phyloP scores from a whole-genome alignment of 2,113 vertebrate species.

The Pollachius pollachius region DNA sequence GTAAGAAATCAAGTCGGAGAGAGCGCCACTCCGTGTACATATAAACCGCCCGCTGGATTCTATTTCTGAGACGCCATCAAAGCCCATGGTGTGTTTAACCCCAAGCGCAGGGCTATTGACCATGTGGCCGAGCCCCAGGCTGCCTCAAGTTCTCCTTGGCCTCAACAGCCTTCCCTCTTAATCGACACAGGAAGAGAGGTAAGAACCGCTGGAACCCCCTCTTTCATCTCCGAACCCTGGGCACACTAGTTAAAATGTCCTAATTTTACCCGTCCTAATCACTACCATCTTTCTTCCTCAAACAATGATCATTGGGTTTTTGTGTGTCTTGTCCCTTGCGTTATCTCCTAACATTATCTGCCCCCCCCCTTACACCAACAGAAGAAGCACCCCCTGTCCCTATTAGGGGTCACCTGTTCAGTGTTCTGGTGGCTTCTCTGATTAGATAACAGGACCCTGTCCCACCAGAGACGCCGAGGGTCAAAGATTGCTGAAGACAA shows the following conservation, averaged over 20 bases:
- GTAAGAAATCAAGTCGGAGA: neutral
- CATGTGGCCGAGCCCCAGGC: slow-evolving; percentile 45
- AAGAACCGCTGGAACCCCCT: neutral
- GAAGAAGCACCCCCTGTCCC: neutral
- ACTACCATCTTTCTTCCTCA: neutral
- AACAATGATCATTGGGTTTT: neutral
- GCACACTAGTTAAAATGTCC: neutral
- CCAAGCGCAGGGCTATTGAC: slow-evolving; percentile 50
- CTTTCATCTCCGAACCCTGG: neutral
- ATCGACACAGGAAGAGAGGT: slow-evolving; percentile 34
- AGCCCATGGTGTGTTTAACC: slow-evolving; percentile 45
- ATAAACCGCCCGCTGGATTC: neutral
- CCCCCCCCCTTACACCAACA: neutral
- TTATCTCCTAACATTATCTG: neutral
- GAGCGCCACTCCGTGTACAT: neutral
- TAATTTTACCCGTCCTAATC: neutral
- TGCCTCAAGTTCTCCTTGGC: slow-evolving; percentile 9
- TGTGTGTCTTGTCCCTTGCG: neutral
- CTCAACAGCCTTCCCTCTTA: slow-evolving; percentile 38
- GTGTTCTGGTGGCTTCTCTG: slow-evolving; percentile 37
- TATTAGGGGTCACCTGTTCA: neutral
- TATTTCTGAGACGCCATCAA: slow-evolving; percentile 9
- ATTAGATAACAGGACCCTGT: slow-evolving; percentile 65
- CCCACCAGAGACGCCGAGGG: slow-evolving; percentile 70
- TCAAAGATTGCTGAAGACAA: slow-evolving; percentile 64